phyloP scores from a whole-genome alignment of 2,113 vertebrate species.

The Cyprinus carpio region DNA sequence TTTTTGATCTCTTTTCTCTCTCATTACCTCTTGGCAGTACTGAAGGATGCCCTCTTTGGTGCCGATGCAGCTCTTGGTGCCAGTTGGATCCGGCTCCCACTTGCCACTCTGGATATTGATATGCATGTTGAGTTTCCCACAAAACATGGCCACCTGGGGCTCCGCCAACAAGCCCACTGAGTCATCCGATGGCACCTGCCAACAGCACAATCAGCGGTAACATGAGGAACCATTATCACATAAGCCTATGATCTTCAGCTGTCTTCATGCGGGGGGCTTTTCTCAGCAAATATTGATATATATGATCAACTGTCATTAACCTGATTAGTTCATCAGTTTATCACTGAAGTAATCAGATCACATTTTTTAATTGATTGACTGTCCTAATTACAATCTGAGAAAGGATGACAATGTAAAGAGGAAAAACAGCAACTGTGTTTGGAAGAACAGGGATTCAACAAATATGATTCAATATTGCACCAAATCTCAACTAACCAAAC shows the following conservation, averaged over 20 bases:
- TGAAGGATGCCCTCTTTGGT: slow-evolving; percentile 96
- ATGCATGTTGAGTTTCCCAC: slow-evolving; percentile 95
- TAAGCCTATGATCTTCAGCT: slow-evolving; percentile 17
- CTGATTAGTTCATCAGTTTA: not conserved
- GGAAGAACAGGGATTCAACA: not conserved
- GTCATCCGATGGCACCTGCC: slow-evolving; percentile 90
- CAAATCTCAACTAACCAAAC: not conserved
- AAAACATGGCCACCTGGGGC: slow-evolving; percentile 80
- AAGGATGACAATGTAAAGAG: not conserved
- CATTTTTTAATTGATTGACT: not conserved
- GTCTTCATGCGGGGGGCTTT: not conserved
- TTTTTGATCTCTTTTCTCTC: slow-evolving; percentile 53
- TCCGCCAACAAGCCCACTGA: slow-evolving; percentile 85
- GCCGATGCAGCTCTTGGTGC: slow-evolving; percentile 87
- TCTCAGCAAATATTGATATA: not conserved
- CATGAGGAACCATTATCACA: slow-evolving; percentile 24
- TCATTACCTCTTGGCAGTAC: slow-evolving; percentile 91
- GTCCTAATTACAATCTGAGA: not conserved
- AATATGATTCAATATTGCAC: not conserved
- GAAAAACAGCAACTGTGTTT: not conserved
- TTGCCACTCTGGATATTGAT: slow-evolving; percentile 95
- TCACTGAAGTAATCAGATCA: not conserved
- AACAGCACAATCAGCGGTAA: slow-evolving; percentile 34
- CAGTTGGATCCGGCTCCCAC: slow-evolving; percentile 89
- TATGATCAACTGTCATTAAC: not conserved